Conservation (phyloP, 2,797 vertebrate species). For the Alectoris magna region DNA sequence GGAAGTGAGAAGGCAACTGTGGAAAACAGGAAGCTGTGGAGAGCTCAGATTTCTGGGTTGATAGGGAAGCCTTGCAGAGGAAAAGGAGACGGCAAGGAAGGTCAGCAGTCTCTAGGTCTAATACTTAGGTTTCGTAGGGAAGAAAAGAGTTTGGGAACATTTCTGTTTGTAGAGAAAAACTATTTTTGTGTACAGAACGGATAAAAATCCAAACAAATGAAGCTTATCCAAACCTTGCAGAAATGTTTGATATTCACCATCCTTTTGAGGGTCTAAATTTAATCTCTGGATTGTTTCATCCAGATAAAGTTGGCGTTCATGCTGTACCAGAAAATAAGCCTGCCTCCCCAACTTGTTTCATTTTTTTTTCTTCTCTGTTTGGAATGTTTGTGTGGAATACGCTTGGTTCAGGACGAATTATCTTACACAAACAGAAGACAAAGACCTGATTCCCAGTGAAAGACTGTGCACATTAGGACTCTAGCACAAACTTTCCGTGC, state of each 20-base stretch:
- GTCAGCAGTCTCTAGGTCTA: background rate
- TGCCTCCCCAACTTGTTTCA: background rate
- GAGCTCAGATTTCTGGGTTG: background rate
- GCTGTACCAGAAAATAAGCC: slow-evolving; percentile 31
- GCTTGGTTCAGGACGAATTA: background rate
- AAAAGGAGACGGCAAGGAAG: background rate
- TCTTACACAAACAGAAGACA: background rate
- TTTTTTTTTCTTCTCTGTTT: background rate
- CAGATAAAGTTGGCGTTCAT: background rate
- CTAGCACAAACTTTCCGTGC: background rate
- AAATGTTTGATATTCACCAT: slow-evolving; percentile 42
- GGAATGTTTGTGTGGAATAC: background rate
- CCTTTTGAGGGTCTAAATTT: slow-evolving; percentile 42
- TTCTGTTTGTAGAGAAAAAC: slow-evolving; percentile 29
- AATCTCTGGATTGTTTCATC: slow-evolving; percentile 55
- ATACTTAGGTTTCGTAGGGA: background rate
- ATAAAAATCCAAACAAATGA: slow-evolving; percentile 39
- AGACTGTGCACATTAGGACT: background rate
- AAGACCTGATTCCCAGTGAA: background rate
- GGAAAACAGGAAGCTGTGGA: slow-evolving; percentile 33
- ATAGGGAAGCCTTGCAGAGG: background rate
- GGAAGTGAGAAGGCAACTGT: slow-evolving; percentile 4
- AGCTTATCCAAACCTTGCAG: slow-evolving; percentile 37
- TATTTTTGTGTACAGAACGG: background rate
- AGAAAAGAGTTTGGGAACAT: background rate